Evolutionary conservation across 2,888 invertebrate species (phyloP), one percentile per base, ranked within the genome.

Genomic region (Metacarcinus magister): DNA sequence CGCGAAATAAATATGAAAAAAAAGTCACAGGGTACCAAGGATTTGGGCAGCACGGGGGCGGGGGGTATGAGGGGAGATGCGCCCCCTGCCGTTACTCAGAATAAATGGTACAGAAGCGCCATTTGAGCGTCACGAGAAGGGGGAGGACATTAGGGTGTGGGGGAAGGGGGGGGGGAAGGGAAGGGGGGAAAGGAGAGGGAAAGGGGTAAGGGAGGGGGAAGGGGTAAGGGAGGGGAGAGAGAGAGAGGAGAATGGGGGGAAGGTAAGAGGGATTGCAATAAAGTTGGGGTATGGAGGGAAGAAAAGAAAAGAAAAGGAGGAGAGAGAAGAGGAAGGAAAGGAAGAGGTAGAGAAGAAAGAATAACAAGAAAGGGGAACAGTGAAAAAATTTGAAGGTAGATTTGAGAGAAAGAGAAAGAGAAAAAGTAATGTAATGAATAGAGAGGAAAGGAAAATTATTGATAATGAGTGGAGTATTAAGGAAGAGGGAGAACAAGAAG

Each of bases 1-100:
- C 82, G 13, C 32, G 82, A 82, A 82, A 82, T 82, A 82, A 82
- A 82, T 82, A 82, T 82, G 32, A 82, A 82, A 82, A 23, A 75
- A 75, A 75, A 32, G 7, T 32, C 28, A 10, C 13, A 28, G 82
- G 16, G 82, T 32, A 28, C 10, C 32, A 32, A 82, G 32, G 13
- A 32, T 82, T 28, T 82, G 32, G 82, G 23, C 28, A 28, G 54
- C 0, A 28, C n/a, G 28, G 82, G 23, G 8, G 82, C 32, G 13
- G 5, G 10, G 32, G 82, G 82, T 0, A 0, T 16, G 32, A 28
- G 82, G 82, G 82, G 32, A 23, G 82, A 32, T 28, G 82, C 82
- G 82, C 82, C 13, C 82, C 82, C 82, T 82, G 82, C 16, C 28
- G 32, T 82, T 82, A 28, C 32, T 82, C 32, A 82, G 23, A 82